phyloP scores from a whole-genome alignment of 2,888 invertebrate species.

The Stenichneumon culpator region DNA sequence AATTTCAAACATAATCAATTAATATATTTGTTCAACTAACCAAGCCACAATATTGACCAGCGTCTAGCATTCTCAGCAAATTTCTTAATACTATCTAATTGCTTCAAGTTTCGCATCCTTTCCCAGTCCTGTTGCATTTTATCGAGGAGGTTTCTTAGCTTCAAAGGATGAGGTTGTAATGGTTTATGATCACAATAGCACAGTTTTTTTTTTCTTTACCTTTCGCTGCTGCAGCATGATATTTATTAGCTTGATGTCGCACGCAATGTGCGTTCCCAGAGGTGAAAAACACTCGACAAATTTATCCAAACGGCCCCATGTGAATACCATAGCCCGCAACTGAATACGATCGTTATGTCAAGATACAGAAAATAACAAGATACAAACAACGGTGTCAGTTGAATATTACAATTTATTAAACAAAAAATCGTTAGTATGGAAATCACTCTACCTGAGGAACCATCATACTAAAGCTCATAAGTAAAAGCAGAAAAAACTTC shows the following conservation, averaged over 20 bases:
- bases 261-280: background rate
- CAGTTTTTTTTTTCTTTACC: background rate
- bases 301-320: background rate
- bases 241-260: background rate
- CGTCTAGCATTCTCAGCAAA: background rate
- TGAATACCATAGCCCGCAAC: background rate
- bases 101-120: too few relatives aligned
- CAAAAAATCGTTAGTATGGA: too few relatives aligned
- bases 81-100: background rate
- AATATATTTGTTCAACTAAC: background rate
- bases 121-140: background rate
- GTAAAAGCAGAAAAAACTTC: too few relatives aligned
- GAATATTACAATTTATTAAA: too few relatives aligned
- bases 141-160: constrained; percentile 8
- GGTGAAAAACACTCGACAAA: background rate
- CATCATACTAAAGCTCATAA: too few relatives aligned
- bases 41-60: background rate
- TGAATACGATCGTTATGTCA: background rate
- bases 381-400: too few relatives aligned
- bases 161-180: background rate
- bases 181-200: background rate
- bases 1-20: background rate
- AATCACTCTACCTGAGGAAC: too few relatives aligned
- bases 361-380: background rate
- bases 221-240: background rate